Evolutionary conservation across 2,888 invertebrate genomes (phyloP), one percentile per base, ranked within the genome.

Genomic region (Cheilosia soror): DNA sequence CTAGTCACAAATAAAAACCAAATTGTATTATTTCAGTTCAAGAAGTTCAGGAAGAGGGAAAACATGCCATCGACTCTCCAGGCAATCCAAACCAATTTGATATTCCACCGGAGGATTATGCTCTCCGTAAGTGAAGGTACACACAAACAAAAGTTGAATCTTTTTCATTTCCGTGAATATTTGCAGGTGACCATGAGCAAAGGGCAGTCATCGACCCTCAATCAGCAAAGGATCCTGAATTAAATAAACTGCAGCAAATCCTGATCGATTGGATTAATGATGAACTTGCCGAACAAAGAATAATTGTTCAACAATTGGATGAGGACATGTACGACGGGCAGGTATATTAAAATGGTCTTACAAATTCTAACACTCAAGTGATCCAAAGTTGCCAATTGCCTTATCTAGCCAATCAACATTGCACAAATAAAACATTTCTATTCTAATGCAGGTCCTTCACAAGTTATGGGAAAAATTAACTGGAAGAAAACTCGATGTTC

Each of bases 251-350:
- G 44, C 95, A 97, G 68, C 94, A 94, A 89, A 96, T 98, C 47
- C 93, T 99, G 62, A 96, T 98, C 88, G 98, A 99, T 89, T 99
- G 99, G 99, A 97, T 99, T 72, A 99, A 99, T 92, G 98, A 99
- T 93, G 99, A 98, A 92, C 93, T 99, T 71, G 98, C 99, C 0
- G 95, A 96, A 87, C 98, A 99, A 89, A 94, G 99, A 89, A 99
- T 99, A 87, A 98, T 99, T 89, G 99, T 99, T 0, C 97, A 99
- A 92, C 96, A 98, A 89, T 95, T 99, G 58, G 97, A 97, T 88
- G 98, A 99, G 92, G 99, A 99, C 93, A 94, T 99, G 87, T 99
- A 98, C 92, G 99, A 99, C 93, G 99, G 99, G 0, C 99, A 99
- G 93, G 96, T 94, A 63, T 33, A 11, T 37, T 37, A 11, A 29